phyloP scores from a whole-genome alignment of 2,797 vertebrate species.

The Apogon talboti region DNA sequence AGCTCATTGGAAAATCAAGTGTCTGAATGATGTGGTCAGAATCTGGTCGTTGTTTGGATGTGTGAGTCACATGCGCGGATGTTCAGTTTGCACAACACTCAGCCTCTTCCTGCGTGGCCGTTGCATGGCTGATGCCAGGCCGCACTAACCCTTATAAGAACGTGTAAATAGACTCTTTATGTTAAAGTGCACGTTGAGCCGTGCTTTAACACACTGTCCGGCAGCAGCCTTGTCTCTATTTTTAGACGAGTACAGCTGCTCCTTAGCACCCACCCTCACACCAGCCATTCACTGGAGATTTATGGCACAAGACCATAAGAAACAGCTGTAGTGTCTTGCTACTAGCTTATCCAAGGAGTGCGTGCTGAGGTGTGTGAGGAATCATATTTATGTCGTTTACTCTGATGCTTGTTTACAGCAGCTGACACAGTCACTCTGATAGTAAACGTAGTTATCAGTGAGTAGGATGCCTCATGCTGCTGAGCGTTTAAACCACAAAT shows the following conservation, averaged over 20 bases:
- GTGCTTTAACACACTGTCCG: conserved; percentile 64
- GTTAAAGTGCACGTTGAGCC: conserved; percentile 68
- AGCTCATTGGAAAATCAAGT: conserved; percentile 76
- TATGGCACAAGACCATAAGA: conserved; percentile 69
- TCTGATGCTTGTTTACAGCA: conserved; percentile 25
- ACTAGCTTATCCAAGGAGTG: conserved; percentile 51
- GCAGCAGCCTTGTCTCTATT: conserved; percentile 74
- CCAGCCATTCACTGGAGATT: conserved; percentile 75
- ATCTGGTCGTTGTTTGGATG: conserved; percentile 62
- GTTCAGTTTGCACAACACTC: conserved; percentile 68
- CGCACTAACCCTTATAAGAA: conserved; percentile 57
- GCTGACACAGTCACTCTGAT: conserved; percentile 42
- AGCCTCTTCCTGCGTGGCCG: conserved; percentile 73
- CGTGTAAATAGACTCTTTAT: conserved; percentile 73
- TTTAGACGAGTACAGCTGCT: conserved; percentile 82
- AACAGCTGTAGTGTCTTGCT: conserved; percentile 75
- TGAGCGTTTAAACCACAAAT: conserved; percentile 55
- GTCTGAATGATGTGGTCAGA: conserved; percentile 66
- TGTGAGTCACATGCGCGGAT: conserved; percentile 70
- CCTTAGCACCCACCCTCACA: conserved; percentile 72
- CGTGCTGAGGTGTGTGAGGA: conserved; percentile 35
- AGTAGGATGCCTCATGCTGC: conserved; percentile 41
- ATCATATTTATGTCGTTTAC: conserved; percentile 31
- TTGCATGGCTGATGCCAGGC: conserved; percentile 67
- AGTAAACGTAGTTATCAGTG: conserved; percentile 51